These are phyloP conservation scores for Arothron firmamentum DNA, from an alignment of 2,113 vertebrate genomes.

Conservation along the genomic window DNA sequence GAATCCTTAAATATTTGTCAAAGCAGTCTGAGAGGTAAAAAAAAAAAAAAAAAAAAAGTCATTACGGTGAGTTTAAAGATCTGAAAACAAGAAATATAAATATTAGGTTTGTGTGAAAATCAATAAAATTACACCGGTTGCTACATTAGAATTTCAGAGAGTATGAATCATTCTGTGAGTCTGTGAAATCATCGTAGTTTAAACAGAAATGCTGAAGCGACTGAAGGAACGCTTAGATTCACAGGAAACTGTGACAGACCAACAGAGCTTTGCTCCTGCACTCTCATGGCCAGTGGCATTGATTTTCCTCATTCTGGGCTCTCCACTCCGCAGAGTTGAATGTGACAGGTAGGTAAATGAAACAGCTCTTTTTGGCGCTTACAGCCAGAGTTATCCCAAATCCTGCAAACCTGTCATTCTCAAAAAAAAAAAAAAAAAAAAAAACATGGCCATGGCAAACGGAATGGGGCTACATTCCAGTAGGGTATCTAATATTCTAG, in stretches of 20 bases:
- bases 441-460: too few relatives aligned
- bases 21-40: neutral
- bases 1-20: too few relatives aligned
- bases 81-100: neutral
- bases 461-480: too few relatives aligned
- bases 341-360: conserved; percentile 34
- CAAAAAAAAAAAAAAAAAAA: too few relatives aligned
- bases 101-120: too few relatives aligned
- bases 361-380: conserved; percentile 21
- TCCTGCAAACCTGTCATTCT: too few relatives aligned
- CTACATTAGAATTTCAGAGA: too few relatives aligned
- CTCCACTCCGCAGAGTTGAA: conserved; percentile 24
- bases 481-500: too few relatives aligned
- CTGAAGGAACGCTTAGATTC: conserved; percentile 38
- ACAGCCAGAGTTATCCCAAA: neutral
- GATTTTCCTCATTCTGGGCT: conserved; percentile 43
- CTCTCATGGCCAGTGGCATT: conserved; percentile 28
- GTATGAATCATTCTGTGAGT: too few relatives aligned
- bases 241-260: conserved; percentile 20
- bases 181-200: conserved; percentile 1
- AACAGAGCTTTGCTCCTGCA: conserved; percentile 21
- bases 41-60: too few relatives aligned
- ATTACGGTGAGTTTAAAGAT: too few relatives aligned
- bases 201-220: conserved; percentile 7
- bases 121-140: too few relatives aligned